A percentile compares a stretch with the other conserved stretches of the same genome.
These are phyloP conservation scores for Phoeniculus purpureus DNA, from an alignment of 2,797 vertebrate genomes.

Conservation along the genomic window DNA sequence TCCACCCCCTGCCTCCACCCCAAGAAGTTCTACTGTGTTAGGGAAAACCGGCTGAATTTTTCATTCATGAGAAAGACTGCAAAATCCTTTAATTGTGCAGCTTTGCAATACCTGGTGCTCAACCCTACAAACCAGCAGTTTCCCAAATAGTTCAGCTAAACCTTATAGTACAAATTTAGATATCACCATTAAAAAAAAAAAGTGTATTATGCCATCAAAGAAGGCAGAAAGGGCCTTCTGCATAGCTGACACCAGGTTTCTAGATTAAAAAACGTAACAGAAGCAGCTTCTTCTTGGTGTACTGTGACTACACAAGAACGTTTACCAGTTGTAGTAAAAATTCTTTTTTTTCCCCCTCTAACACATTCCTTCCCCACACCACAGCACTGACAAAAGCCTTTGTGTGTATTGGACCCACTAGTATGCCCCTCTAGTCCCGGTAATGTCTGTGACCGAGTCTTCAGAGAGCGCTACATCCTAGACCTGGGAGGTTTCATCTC, in stretches of 20 bases:
- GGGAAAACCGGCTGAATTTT: background rate
- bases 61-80: slow-evolving; percentile 16
- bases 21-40: slow-evolving; percentile 17
- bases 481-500: background rate
- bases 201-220: background rate
- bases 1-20: slow-evolving; percentile 17
- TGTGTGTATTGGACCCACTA: background rate
- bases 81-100: background rate
- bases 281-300: background rate
- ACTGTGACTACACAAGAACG: background rate
- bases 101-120: background rate
- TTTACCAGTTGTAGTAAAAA: background rate
- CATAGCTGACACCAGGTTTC: background rate
- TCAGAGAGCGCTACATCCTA: background rate
- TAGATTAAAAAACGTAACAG: background rate
- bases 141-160: background rate
- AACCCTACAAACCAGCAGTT: background rate
- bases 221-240: background rate
- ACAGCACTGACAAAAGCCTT: background rate
- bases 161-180: background rate
- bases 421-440: background rate
- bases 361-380: background rate
- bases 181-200: background rate
- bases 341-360: background rate
- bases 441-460: background rate